Conservation (phyloP, 1,140 invertebrate genomes). For the Penaeus vannamei region DNA sequence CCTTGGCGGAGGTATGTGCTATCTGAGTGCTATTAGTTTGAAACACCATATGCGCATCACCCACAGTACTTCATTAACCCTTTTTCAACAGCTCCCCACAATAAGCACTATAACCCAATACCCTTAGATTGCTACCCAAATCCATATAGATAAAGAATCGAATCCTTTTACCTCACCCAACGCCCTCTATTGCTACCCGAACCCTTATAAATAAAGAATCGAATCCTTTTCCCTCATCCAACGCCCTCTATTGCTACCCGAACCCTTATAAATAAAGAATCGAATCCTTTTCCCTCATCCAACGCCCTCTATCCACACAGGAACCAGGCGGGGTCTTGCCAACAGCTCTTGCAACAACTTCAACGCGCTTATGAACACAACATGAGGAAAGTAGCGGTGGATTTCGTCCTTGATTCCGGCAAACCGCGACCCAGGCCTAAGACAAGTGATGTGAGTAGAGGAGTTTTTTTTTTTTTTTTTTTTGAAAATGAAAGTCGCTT, state of each 20-base stretch:
- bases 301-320: slow-evolving; percentile 23
- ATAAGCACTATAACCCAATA: neutral
- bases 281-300: neutral
- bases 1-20: too few species aligned
- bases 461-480: neutral
- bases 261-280: neutral
- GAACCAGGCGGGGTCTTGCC: slow-evolving; percentile 51
- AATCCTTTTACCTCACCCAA: neutral
- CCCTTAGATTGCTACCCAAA: slow-evolving; percentile 7
- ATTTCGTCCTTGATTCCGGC: slow-evolving; percentile 66
- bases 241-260: slow-evolving; percentile 6
- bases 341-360: slow-evolving; percentile 57
- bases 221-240: neutral
- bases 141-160: neutral
- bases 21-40: too few species aligned
- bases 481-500: too few species aligned
- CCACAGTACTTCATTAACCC: too few species aligned
- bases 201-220: neutral
- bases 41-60: too few species aligned
- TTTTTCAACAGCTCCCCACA: too few species aligned
- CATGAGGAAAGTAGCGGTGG: slow-evolving; percentile 65
- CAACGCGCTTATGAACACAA: slow-evolving; percentile 64
- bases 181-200: slow-evolving; percentile 21
- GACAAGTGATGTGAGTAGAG: slow-evolving; percentile 21
- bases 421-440: slow-evolving; percentile 41